Conservation (phyloP, 2,113 vertebrate species). For the Octodon degus region DNA sequence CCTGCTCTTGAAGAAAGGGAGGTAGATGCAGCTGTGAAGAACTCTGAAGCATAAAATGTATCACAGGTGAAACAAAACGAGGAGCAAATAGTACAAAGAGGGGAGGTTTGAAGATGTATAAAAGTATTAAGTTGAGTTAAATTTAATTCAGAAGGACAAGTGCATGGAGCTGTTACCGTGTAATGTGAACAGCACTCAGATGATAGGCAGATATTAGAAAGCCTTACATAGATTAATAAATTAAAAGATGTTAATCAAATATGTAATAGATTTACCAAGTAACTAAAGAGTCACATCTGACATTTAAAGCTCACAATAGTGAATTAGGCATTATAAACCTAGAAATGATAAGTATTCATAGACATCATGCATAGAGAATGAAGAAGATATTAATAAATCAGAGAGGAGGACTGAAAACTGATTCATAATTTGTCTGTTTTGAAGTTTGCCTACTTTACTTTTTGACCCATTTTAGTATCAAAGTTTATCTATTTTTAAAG, state of each 20-base stretch:
- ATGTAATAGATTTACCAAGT: background rate
- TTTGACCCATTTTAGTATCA: background rate
- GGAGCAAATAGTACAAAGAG: background rate
- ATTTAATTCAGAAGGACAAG: background rate
- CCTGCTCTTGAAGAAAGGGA: background rate
- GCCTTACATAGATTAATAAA: background rate
- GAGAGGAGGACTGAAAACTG: background rate
- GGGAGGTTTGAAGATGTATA: background rate
- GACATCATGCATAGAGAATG: background rate
- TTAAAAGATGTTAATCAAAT: background rate
- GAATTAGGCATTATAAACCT: background rate
- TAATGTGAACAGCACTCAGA: conserved; percentile 12
- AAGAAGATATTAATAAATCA: background rate
- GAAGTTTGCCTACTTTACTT: background rate
- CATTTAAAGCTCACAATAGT: background rate
- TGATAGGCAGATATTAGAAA: background rate
- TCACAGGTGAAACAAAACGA: background rate
- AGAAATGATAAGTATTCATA: background rate
- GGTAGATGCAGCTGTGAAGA: background rate
- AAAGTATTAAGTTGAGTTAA: background rate
- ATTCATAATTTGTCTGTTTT: background rate
- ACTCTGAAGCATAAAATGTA: background rate
- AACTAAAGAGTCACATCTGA: background rate
- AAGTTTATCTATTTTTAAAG: background rate
- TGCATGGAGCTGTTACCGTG: background rate